These are phyloP conservation scores for Hermodice carunculata DNA, from an alignment of 2,888 invertebrate genomes.

Conservation along the genomic window DNA sequence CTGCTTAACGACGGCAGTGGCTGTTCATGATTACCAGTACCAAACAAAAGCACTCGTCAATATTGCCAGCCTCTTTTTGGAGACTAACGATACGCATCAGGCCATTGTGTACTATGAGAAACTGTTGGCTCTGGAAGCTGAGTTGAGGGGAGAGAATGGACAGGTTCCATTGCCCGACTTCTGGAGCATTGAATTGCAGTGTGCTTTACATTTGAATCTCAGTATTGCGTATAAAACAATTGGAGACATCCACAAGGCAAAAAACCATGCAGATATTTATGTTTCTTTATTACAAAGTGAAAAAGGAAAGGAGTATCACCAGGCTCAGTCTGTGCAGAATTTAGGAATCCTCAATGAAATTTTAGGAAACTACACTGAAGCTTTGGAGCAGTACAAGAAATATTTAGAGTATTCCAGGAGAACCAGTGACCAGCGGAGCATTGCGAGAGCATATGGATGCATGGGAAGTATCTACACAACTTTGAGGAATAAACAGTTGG, in stretches of 20 bases:
- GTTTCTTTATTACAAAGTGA: neutral
- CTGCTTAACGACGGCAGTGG: conserved; percentile 57
- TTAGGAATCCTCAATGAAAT: conserved; percentile 63
- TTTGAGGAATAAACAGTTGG: conserved; percentile 54
- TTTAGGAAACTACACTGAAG: conserved; percentile 56
- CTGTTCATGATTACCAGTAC: conserved; percentile 63
- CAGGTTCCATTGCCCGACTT: conserved; percentile 50
- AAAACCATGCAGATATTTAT: conserved; percentile 48
- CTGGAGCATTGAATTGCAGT: conserved; percentile 62
- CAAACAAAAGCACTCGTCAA: conserved; percentile 65
- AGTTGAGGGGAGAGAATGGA: conserved; percentile 39
- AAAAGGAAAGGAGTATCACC: neutral
- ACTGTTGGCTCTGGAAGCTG: conserved; percentile 58
- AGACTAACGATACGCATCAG: conserved; percentile 56
- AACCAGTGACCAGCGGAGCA: conserved; percentile 48
- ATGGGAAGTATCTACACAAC: conserved; percentile 62
- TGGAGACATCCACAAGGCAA: conserved; percentile 56
- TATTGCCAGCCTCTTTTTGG: conserved; percentile 63
- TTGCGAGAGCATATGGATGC: conserved; percentile 63
- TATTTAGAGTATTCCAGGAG: conserved; percentile 52
- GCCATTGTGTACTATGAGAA: conserved; percentile 65
- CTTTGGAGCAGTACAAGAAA: conserved; percentile 55
- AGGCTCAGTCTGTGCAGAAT: conserved; percentile 59
- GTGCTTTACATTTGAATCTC: conserved; percentile 63
- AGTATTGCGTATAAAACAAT: conserved; percentile 66